These are phyloP conservation scores for Morphnarchus princeps DNA, from an alignment of 2,113 vertebrate species.

Conservation along the genomic window DNA sequence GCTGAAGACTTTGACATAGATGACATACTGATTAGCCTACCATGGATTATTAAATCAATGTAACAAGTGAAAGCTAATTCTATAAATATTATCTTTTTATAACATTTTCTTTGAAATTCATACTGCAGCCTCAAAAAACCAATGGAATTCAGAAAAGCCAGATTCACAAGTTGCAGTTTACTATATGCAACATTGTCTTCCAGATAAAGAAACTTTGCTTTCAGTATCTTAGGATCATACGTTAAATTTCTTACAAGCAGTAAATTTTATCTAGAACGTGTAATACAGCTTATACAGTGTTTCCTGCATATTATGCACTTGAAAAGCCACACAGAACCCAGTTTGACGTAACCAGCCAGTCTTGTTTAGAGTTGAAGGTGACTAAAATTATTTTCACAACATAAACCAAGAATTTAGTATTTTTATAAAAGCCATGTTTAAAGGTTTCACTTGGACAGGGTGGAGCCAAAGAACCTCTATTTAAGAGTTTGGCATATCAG, in stretches of 20 bases:
- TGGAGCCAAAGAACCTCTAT: neutral
- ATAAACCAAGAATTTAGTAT: neutral
- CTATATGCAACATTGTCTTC: neutral
- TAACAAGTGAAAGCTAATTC: neutral
- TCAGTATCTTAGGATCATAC: neutral
- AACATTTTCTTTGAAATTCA: neutral
- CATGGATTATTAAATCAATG: neutral
- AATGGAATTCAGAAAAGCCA: neutral
- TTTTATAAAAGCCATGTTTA: neutral
- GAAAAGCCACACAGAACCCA: neutral
- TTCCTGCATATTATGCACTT: neutral
- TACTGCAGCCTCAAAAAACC: neutral
- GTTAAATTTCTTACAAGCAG: slow-evolving; percentile 6
- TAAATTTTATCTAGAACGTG: slow-evolving; percentile 20
- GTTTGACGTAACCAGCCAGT: neutral
- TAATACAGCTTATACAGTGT: slow-evolving; percentile 10
- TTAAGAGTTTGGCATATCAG: slow-evolving; percentile 93
- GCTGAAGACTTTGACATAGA: neutral
- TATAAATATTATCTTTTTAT: neutral
- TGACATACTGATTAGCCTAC: neutral
- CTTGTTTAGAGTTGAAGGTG: neutral
- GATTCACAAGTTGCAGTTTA: neutral
- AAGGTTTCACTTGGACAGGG: neutral
- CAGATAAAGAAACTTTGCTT: neutral
- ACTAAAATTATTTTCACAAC: neutral